Conservation (phyloP, 2,797 vertebrate species). For the Bucorvus abyssinicus region DNA sequence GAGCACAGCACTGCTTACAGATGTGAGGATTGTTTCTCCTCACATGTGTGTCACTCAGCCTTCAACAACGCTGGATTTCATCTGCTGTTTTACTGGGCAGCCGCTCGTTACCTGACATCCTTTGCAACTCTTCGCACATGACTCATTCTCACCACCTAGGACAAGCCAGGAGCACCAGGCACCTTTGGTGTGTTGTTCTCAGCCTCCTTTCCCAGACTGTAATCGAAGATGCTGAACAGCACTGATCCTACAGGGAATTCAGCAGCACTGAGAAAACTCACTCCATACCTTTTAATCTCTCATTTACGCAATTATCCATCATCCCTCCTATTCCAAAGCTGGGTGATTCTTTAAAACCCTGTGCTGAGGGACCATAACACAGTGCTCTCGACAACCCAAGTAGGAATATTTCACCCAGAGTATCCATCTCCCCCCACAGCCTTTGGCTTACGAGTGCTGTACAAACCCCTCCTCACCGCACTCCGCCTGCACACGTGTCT, state of each 20-base stretch:
- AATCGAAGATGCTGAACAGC: fast-evolving
- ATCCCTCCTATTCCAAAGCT: not conserved
- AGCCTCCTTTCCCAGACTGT: not conserved
- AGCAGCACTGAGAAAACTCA: not conserved
- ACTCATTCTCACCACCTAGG: not conserved
- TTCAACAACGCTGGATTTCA: not conserved
- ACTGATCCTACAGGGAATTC: not conserved
- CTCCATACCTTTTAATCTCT: not conserved
- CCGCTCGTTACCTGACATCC: fast-evolving
- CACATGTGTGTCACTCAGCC: fast-evolving
- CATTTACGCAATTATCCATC: not conserved
- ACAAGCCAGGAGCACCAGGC: not conserved
- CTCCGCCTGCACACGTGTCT: fast-evolving
- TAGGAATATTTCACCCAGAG: not conserved
- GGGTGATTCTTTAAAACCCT: not conserved
- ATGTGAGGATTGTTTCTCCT: not conserved
- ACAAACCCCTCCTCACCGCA: not conserved
- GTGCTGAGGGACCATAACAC: not conserved
- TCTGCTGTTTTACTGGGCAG: not conserved
- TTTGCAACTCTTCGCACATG: not conserved
- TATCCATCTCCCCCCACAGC: not conserved
- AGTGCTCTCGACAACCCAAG: not conserved
- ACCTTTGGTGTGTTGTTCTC: not conserved
- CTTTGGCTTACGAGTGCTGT: not conserved
- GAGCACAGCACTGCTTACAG: not conserved